Evolutionary conservation across 2,888 invertebrate species (phyloP).

Genomic region (Rhimphoctona megacephalus): DNA sequence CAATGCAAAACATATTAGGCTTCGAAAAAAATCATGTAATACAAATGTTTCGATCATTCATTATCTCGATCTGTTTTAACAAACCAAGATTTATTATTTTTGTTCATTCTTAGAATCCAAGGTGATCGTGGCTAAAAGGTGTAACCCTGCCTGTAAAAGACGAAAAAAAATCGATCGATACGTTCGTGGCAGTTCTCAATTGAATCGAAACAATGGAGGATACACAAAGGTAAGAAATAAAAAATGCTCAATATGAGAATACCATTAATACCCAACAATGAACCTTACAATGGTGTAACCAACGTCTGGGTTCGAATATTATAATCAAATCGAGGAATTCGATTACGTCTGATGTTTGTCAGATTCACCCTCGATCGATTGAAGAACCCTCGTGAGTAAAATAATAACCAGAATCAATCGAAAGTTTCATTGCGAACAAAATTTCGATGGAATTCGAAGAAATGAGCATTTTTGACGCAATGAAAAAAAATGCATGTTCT

Average conservation of each 20-base stretch:
- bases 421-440: no score
- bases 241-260: background rate
- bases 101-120: conserved; percentile 75
- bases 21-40: background rate
- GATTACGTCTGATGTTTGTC: no score
- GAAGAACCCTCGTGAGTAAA: background rate
- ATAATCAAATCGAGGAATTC: background rate
- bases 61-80: background rate
- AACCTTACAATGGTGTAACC: background rate
- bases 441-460: background rate
- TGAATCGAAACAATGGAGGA: conserved; percentile 77
- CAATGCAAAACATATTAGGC: background rate
- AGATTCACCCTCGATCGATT: background rate
- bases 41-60: background rate
- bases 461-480: background rate
- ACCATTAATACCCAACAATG: background rate
- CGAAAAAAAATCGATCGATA: conserved; percentile 57
- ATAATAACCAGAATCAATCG: no score
- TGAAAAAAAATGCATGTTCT: background rate
- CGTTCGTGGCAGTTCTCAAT: conserved; percentile 54
- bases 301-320: background rate
- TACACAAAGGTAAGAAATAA: conserved; percentile 77
- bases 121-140: conserved; percentile 78
- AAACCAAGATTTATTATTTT: conserved; percentile 6
- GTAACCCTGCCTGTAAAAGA: conserved; percentile 67